These are phyloP conservation scores for Erannis defoliaria DNA, from an alignment of 2,888 invertebrate genomes.

Conservation along the genomic window DNA sequence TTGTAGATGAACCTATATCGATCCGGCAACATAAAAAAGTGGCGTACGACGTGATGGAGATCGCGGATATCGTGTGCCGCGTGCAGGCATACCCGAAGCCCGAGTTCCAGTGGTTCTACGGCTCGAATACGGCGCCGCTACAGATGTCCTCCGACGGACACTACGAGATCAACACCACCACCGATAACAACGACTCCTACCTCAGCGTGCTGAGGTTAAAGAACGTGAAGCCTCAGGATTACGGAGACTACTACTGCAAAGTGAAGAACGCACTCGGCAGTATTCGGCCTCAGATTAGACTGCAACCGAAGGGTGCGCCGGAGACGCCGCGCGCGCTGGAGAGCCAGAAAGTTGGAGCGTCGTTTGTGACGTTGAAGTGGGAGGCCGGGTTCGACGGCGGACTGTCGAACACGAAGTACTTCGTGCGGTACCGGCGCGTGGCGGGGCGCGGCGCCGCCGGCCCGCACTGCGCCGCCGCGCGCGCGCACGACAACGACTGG, in stretches of 20 bases:
- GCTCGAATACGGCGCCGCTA: slow-evolving; percentile 90
- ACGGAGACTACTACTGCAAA: slow-evolving; percentile 96
- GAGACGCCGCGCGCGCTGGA: slow-evolving; percentile 92
- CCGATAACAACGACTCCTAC: slow-evolving; percentile 94
- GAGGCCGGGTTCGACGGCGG: slow-evolving; percentile 97
- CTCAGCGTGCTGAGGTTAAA: slow-evolving; percentile 91
- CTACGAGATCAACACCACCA: slow-evolving; percentile 93
- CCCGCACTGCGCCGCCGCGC: slow-evolving; percentile 67
- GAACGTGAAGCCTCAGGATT: slow-evolving; percentile 92
- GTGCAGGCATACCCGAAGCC: slow-evolving; percentile 97
- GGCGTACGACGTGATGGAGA: slow-evolving; percentile 94
- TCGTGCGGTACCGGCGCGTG: slow-evolving; percentile 92
- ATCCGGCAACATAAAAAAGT: slow-evolving; percentile 95
- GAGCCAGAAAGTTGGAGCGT: slow-evolving; percentile 91
- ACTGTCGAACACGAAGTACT: slow-evolving; percentile 94
- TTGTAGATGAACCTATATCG: slow-evolving; percentile 93
- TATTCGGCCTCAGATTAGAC: slow-evolving; percentile 90
- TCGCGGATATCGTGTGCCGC: slow-evolving; percentile 94
- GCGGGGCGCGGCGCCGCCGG: slow-evolving; percentile 80
- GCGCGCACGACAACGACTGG: slow-evolving; percentile 88
- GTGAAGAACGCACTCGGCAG: slow-evolving; percentile 94
- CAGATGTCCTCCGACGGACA: slow-evolving; percentile 94
- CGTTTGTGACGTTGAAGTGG: slow-evolving; percentile 93
- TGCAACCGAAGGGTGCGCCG: slow-evolving; percentile 95
- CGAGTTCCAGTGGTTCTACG: slow-evolving; percentile 96